Evolutionary conservation across 2,113 vertebrate genomes (phyloP).

Genomic region (Proterorhinus semilunaris): DNA sequence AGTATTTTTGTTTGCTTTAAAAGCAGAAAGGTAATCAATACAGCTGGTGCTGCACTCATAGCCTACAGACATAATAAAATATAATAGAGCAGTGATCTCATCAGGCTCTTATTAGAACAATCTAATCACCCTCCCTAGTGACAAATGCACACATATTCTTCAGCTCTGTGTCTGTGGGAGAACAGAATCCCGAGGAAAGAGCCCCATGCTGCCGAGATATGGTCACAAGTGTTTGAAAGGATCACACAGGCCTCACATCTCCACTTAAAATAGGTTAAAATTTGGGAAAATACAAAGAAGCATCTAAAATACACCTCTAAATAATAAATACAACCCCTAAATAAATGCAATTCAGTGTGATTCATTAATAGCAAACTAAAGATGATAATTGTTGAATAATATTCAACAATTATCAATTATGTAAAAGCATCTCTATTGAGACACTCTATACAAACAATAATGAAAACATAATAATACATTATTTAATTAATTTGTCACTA

Average conservation of each 20-base stretch:
- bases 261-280: too few species aligned
- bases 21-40: neutral
- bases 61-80: neutral
- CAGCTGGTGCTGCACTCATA: conserved; percentile 5
- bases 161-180: neutral
- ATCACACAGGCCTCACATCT: conserved; percentile 3
- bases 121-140: neutral
- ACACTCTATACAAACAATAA: too few species aligned
- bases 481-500: too few species aligned
- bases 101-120: neutral
- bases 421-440: too few species aligned
- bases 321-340: too few species aligned
- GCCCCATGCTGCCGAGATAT: conserved; percentile 28
- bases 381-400: too few species aligned
- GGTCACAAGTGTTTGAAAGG: neutral
- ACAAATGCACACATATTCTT: neutral
- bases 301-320: too few species aligned
- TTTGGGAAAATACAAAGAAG: too few species aligned
- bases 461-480: too few species aligned
- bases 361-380: too few species aligned
- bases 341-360: too few species aligned
- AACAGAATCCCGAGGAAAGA: conserved; percentile 28
- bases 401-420: too few species aligned
- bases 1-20: neutral
- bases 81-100: neutral